phyloP scores from a whole-genome alignment of 2,113 vertebrate species.

The Perca schrenkii region DNA sequence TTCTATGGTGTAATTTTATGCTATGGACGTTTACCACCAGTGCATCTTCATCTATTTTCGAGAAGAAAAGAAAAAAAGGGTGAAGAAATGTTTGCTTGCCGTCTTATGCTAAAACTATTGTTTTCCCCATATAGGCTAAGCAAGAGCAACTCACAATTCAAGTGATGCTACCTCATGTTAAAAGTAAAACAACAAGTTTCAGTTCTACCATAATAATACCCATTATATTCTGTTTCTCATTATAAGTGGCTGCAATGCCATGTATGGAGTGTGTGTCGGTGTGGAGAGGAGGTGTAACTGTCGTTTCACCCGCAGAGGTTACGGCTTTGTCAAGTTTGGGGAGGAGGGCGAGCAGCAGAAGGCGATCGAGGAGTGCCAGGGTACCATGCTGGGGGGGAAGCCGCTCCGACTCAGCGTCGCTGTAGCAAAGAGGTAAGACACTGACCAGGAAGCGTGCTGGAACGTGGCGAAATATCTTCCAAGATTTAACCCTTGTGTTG shows the following conservation, averaged over 20 bases:
- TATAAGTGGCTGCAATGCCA: constrained; percentile 78
- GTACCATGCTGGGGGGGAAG: constrained; percentile 90
- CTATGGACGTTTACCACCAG: constrained; percentile 66
- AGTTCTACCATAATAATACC: constrained; percentile 88
- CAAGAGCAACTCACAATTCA: constrained; percentile 90
- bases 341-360: constrained; percentile 94
- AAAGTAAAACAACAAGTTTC: constrained; percentile 90
- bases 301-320: constrained; percentile 86
- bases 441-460: background rate
- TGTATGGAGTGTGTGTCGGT: constrained; percentile 64
- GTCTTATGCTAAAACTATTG: constrained; percentile 88
- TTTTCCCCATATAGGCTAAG: constrained; percentile 90
- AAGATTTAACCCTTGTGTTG: background rate
- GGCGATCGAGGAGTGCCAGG: constrained; percentile 93
- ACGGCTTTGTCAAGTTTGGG: constrained; percentile 92
- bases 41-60: constrained; percentile 71
- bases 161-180: constrained; percentile 91
- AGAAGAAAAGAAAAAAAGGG: constrained; percentile 45
- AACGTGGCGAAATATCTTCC: background rate
- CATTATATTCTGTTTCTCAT: constrained; percentile 82
- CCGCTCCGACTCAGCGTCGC: constrained; percentile 91
- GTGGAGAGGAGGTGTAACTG: constrained; percentile 61
- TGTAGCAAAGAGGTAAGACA: constrained; percentile 89
- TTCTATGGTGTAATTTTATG: constrained; percentile 54
- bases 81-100: constrained; percentile 77